Conservation (phyloP, 2,113 vertebrate species). For the Brachyhypopomus gauderio region DNA sequence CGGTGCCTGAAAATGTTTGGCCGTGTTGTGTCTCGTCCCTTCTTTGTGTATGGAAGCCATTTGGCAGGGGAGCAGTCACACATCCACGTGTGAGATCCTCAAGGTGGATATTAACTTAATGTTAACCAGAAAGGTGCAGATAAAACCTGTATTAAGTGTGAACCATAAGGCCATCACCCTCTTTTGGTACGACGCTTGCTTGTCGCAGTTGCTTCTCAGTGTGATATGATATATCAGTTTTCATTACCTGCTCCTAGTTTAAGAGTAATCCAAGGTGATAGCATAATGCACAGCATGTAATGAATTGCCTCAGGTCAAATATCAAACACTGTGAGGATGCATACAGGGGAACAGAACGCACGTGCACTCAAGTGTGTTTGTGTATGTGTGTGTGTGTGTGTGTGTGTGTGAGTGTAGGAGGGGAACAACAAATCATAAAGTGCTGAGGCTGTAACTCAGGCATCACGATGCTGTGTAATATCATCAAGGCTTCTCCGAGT, state of each 20-base stretch:
- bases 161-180: neutral
- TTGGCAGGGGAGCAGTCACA: conserved; percentile 30
- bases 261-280: conserved; percentile 49
- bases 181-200: neutral
- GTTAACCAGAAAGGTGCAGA: neutral
- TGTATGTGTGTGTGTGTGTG: conserved; percentile 2
- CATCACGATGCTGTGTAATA: conserved; percentile 61
- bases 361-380: neutral
- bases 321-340: conserved; percentile 33
- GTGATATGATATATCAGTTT: conserved; percentile 3
- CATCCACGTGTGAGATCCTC: conserved; percentile 14
- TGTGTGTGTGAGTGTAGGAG: conserved; percentile 11
- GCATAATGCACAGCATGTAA: conserved; percentile 47
- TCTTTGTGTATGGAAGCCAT: conserved; percentile 53
- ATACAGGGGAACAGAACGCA: conserved; percentile 13
- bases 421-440: conserved; percentile 60
- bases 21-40: conserved; percentile 60
- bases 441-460: conserved; percentile 66
- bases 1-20: conserved; percentile 63
- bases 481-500: conserved; percentile 62
- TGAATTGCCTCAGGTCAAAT: conserved; percentile 49
- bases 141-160: conserved; percentile 4
- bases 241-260: conserved; percentile 32
- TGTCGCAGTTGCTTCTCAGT: neutral
- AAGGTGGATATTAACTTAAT: neutral